Evolutionary conservation across 2,888 invertebrate genomes (phyloP), one percentile per base, ranked within the genome.

Genomic region (Zhuqinia jingwanae): DNA sequence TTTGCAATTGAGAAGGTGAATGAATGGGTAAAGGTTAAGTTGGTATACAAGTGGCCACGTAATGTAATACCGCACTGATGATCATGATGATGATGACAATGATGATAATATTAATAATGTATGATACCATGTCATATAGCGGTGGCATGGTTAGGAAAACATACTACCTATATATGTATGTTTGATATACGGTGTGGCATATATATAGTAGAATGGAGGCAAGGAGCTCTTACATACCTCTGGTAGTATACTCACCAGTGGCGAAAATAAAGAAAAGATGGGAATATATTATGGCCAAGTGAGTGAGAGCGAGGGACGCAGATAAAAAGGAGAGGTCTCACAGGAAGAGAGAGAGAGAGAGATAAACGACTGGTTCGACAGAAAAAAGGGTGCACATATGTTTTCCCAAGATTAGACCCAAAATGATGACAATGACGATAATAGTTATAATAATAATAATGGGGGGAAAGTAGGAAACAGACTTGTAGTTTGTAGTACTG

Each of bases 381-480:
- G 45, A 68, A 45, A 58, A n/a, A 68, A 68, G 45, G 50, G 68
- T 78, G 58, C 78, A 84, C 77, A 85, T 70, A 68, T 45, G 78
- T 85, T 85, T 85, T 73, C 78, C 58, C 70, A 78, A 78, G 85
- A 85, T 75, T 73, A 85, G 53, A 73, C 25, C 36, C 17, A 47
- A 68, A 78, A 75, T 73, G 85, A 85, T 78, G 78, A 85, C 73
- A 78, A 85, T 85, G 85, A 78, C 42, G 68, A 42, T 68, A 68
- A 42, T 68, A 68, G 68, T 68, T 68, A 42, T 85, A 73, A 85
- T 77, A 70, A 50, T 85, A 78, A 84, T 77, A 68, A 53, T 65
- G 65, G 77, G 58, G 11, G 79, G 68, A 42, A 58, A 79, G 79
- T 27, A 56, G 17, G 81, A 81, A 73, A 45, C 27, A 45, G 81